These are phyloP conservation scores for Cantharis rustica DNA, from an alignment of 2,888 invertebrate species.

Conservation along the genomic window DNA sequence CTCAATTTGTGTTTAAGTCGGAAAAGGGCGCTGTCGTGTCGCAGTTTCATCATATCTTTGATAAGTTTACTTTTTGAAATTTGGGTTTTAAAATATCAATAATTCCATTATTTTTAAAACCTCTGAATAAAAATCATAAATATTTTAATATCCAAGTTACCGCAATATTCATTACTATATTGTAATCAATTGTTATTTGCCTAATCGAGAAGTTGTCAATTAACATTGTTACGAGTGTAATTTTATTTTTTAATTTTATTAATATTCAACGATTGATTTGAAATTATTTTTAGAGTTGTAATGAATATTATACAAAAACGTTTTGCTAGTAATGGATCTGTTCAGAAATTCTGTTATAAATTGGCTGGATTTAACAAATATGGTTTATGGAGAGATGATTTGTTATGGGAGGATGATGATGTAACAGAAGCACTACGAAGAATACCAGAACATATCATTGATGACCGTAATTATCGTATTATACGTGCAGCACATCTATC, in stretches of 20 bases:
- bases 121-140: no score
- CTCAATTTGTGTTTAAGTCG: no score
- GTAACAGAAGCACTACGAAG: conserved; percentile 83
- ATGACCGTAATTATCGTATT: conserved; percentile 85
- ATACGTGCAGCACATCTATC: conserved; percentile 82
- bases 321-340: conserved; percentile 49
- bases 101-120: no score
- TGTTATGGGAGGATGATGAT: conserved; percentile 70
- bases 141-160: no score
- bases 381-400: conserved; percentile 82
- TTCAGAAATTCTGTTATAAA: conserved; percentile 78
- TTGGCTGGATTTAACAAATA: conserved; percentile 80
- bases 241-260: no score
- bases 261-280: not conserved
- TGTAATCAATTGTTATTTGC: not conserved
- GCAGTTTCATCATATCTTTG: no score
- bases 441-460: conserved; percentile 71
- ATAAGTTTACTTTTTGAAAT: no score
- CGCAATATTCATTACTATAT: no score
- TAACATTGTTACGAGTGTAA: not conserved
- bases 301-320: conserved; percentile 45
- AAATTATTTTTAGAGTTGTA: not conserved
- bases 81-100: no score
- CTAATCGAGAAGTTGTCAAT: not conserved
- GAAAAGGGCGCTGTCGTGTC: no score